Evolutionary conservation across 1,140 invertebrate species (phyloP).

Genomic region (Trichonephila clavata): DNA sequence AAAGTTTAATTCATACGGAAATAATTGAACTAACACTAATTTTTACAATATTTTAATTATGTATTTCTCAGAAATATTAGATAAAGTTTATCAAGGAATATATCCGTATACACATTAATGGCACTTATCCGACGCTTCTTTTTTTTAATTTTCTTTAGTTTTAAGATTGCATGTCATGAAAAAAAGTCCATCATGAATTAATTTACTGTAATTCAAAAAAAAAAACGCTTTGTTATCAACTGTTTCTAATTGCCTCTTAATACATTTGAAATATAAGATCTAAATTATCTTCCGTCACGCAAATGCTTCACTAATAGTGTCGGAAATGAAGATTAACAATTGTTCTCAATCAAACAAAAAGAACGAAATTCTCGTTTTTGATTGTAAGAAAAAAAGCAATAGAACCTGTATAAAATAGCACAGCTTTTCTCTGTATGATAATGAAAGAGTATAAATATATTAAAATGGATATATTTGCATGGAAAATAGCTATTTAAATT

Average conservation of each 20-base stretch:
- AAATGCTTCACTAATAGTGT: neutral
- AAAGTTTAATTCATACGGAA: too few relatives aligned
- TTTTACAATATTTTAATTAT: too few relatives aligned
- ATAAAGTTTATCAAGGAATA: too few relatives aligned
- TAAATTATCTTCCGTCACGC: neutral
- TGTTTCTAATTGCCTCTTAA: neutral
- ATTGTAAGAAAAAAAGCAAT: too few relatives aligned
- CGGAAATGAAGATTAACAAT: neutral
- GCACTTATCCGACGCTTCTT: neutral
- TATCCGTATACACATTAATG: too few relatives aligned
- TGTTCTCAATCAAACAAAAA: neutral
- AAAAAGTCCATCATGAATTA: neutral
- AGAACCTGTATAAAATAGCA: too few relatives aligned
- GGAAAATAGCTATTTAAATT: too few relatives aligned
- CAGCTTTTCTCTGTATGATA: too few relatives aligned
- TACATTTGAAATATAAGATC: neutral
- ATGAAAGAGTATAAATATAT: too few relatives aligned
- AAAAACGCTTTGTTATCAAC: neutral
- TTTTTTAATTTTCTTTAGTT: neutral
- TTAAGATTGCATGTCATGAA: neutral
- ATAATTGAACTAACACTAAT: too few relatives aligned
- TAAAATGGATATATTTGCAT: too few relatives aligned
- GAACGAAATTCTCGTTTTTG: neutral
- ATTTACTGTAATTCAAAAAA: neutral
- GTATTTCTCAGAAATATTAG: too few relatives aligned